Base-by-base conservation (phyloP, 2,797 vertebrate genomes). In the Coracias cyanogaster region DNA sequence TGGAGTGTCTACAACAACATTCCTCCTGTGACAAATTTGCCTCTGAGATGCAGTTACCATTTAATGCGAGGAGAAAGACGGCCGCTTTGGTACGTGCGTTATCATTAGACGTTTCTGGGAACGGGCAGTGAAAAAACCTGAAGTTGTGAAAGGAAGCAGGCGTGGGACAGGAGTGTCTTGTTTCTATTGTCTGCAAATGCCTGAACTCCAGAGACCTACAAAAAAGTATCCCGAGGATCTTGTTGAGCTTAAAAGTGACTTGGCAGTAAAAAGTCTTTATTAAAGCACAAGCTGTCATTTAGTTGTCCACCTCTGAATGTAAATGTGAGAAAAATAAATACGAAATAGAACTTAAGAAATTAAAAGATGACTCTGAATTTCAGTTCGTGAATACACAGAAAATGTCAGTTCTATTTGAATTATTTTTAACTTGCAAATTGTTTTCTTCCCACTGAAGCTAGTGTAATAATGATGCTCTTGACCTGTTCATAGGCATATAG, bases 1-100 rank as follows among this genome's bases (percentile, higher is more conserved):
- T 99, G 99, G 99, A 98, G 99, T 95, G 99, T 99, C 89, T 99
- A 99, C 98, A 99, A 99, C 98, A 99, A 99, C 96, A 99, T 99
- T 96, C 99, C 99, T 61, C 92, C 98, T 3, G 99, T 99, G 95
- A 98, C 98, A 86, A 97, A 96, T 91, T 97, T 99, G 97, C 98
- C 99, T 58, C 95, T 99, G 97, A 98, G 99, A 97, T 99, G 99
- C 46, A 99, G 99, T 96, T 99, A 99, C 96, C 99, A 99, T 94
- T 98, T 99, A 98, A 99, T 99, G 99, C 98, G 99, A 97, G 99
- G 99, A 90, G 99, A 99, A 96, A 98, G 99, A 91, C 98, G 99
- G 86, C 99, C 98, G 0, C 98, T 99, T 37, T 99, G 99, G 99
- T 99, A 96, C 58, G 98, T 98, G 8, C 77, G 70, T 39, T 89